Base-by-base conservation (phyloP, 2,888 invertebrate species). In the Thera obeliscata region DNA sequence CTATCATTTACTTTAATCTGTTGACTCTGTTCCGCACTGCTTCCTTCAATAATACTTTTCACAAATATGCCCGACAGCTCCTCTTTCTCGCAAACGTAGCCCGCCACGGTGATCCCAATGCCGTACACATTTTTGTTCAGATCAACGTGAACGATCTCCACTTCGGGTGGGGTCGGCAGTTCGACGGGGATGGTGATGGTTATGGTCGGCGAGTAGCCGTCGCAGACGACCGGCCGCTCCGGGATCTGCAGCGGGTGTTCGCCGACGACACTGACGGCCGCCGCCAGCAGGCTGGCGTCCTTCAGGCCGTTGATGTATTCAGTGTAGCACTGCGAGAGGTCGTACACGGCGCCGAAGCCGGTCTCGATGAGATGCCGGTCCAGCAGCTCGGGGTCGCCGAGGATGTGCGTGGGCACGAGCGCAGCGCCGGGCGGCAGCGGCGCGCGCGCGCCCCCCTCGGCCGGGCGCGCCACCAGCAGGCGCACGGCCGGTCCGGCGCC, bases 61-160 rank as follows among this genome's bases (percentile, higher is more conserved):
- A 99, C 99, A 94, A 99, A 99, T 82, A 99, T 99, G 6, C 99
- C 99, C n/a, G 98, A 99, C 61, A 99, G 95, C 89, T 99, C 99
- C 92, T 99, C 99, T 92, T 98, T 98, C 88, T 98, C 98, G 90
- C 99, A 98, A 52, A 99, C 98, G 91, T 99, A 99, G 57, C 99
- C 99, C 2, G 99, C 99, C 62, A 99, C 98, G 2, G 99, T 99
- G 78, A 99, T 98, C 56, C 99, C 99, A 70, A 98, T 94, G 43
- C 99, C 97, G 82, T 98, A 97, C 67, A 97, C 96, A 91, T 98
- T 98, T 89, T 99, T 99, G 81, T 96, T 95, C 72, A 99, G 94
- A 87, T 98, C 96, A 54, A 99, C 98, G 78, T 97, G 97, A 85
- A 98, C 97, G 61, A 96, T 96, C 91, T 98, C 98, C 83, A 98